Evolutionary conservation across 2,797 vertebrate species (phyloP), one percentile per base, ranked within the genome.

Genomic region (Poecilia wingei): DNA sequence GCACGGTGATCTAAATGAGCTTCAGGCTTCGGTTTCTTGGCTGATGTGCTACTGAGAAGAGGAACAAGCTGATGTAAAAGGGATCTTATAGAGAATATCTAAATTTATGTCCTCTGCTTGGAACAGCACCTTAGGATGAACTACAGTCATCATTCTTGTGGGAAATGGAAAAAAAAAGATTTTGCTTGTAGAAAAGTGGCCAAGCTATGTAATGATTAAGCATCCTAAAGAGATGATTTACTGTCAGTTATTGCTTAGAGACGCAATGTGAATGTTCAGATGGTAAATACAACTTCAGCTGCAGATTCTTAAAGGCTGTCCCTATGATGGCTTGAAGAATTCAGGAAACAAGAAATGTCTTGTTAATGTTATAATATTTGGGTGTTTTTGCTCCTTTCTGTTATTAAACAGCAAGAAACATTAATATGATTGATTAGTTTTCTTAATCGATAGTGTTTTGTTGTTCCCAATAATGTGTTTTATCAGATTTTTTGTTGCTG

Each of bases 81-180:
- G 79, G 85, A 79, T 87, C 78, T 36, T 86, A 69, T 72, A 16
- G 57, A 76, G 79, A 81, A 71, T 83, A 84, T 75, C 72, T 0
- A 18, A 84, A 88, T 93, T 93, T 82, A 89, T 86, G 92, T 72
- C 81, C 79, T 46, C 46, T 86, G 85, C 86, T 91, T 86, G 87
- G 77, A 87, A 87, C 79, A 82, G 73, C 86, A 81, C 88, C 91
- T 90, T 74, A 84, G 79, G 87, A 88, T 90, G 92, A 93, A 94
- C 93, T 89, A 92, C 93, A 89, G 86, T 81, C 76, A 78, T 74
- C 45, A 82, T 79, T 89, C 91, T 92, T 55, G 75, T 82, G 4
- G n/a, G 12, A 59, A 59, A 59, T 28, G 25, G n/a, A 25, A 55
- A 53, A 12, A 55, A 47, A n/a, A n/a, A 25, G 10, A 31, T 33